These are phyloP conservation scores for Eupithecia dodoneata DNA, from an alignment of 2,888 invertebrate species.

Conservation along the genomic window DNA sequence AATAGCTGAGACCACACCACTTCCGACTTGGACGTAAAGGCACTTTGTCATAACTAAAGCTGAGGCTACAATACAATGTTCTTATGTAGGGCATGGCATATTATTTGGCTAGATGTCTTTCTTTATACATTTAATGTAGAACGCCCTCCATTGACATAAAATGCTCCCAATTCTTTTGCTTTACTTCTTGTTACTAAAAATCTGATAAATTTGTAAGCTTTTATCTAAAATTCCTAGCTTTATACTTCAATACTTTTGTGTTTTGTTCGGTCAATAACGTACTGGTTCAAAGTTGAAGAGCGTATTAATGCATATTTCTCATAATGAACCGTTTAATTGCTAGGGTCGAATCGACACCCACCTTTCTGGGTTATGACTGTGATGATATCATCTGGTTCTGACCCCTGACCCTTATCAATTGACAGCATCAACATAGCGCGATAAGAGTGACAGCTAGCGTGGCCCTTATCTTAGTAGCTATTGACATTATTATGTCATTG, in stretches of 20 bases:
- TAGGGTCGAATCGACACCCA: constrained; percentile 49
- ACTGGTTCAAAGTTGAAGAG: neutral
- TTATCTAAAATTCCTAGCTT: neutral
- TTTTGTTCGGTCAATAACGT: neutral
- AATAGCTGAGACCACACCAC: constrained; percentile 5
- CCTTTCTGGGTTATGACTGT: constrained; percentile 43
- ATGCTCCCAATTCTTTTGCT: constrained; percentile 11
- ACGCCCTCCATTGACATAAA: constrained; percentile 26
- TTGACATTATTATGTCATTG: neutral
- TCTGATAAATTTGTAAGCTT: neutral
- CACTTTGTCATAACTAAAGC: constrained; percentile 33
- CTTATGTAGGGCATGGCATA: neutral
- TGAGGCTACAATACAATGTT: neutral
- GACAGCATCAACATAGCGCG: constrained; percentile 46
- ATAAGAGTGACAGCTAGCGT: constrained; percentile 48
- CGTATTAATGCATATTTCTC: neutral
- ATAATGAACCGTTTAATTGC: constrained; percentile 52
- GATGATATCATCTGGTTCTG: constrained; percentile 54
- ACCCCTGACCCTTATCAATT: constrained; percentile 54
- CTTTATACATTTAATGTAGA: neutral
- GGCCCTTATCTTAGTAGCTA: neutral
- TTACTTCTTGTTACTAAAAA: constrained; percentile 13
- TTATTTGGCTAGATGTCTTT: constrained; percentile 41
- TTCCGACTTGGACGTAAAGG: constrained; percentile 19
- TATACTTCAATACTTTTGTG: neutral